Base-by-base conservation (phyloP, 2,888 invertebrate species). In the Gisinianus flammeolus region DNA sequence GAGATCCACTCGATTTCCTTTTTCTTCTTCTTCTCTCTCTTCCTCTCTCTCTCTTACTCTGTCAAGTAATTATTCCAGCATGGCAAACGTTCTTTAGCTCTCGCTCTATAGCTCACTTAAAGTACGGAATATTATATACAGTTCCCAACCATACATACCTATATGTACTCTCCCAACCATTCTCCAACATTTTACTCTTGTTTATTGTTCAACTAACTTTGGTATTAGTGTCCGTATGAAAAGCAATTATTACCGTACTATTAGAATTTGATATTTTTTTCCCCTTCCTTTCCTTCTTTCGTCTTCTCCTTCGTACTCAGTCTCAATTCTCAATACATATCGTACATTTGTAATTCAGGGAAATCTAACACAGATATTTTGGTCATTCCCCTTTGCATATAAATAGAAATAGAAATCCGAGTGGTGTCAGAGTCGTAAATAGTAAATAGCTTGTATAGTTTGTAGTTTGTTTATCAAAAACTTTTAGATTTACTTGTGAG, bases 51-150 rank as follows among this genome's bases (percentile, higher is more conserved):
- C 58, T 24, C 16, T 58, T 58, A 8, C 22, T 58, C 8, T 19
- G n/a, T 58, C 67, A 22, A 74, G 73, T 74, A 74, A 74, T 74
- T 74, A 74, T 74, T 74, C 73, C 73, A 74, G 28, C 35, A 73
- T 35, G 44, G 52, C 67, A 67, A 33, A 44, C 44, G 3, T 44
- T 35, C 35, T 35, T 35, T 12, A 5, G 6, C 12, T 35, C 12
- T 35, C 35, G 6, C 12, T 35, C 35, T 35, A 35, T 12, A 5
- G 5, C 12, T 12, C 12, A 35, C 35, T 19, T 44, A n/a, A n/a
- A n/a, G n/a, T n/a, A 62, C 16, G 3, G 3, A 26, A 2, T 62
- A 19, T 44, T 44, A n/a, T 62, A 26, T n/a, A 19, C 8, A 19
- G 62, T 62, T 12, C 62, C 12, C 24, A 26, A 26, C 28, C 19